phyloP scores from a whole-genome alignment of 2,797 vertebrate genomes.

The Eidolon dupreanum region DNA sequence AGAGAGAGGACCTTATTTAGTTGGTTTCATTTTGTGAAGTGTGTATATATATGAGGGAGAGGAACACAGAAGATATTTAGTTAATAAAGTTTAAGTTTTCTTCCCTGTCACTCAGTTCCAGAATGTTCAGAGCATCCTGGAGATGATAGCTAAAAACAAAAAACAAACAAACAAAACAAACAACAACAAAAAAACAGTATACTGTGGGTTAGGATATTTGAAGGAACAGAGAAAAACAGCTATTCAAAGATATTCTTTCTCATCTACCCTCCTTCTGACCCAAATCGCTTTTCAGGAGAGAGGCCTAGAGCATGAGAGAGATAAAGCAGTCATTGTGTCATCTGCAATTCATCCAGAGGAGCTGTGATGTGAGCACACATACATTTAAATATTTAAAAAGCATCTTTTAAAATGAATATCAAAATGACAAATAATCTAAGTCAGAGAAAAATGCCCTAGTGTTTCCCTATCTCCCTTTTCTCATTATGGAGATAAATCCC shows the following conservation, averaged over 20 bases:
- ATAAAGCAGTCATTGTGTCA: slow-evolving; percentile 72
- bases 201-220: background rate
- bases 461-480: slow-evolving; percentile 86
- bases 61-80: background rate
- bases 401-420: slow-evolving; percentile 87
- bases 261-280: slow-evolving; percentile 51
- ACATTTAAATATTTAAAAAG: slow-evolving; percentile 88
- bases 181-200: background rate
- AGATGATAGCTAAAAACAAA: background rate
- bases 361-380: slow-evolving; percentile 84
- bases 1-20: background rate
- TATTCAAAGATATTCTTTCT: slow-evolving; percentile 46
- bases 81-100: background rate
- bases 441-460: slow-evolving; percentile 83
- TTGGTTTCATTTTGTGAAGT: background rate
- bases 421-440: slow-evolving; percentile 86
- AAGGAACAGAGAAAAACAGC: background rate
- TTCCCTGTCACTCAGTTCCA: background rate
- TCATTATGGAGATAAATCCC: slow-evolving; percentile 88
- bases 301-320: slow-evolving; percentile 65
- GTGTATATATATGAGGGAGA: background rate
- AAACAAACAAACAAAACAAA: too few relatives aligned
- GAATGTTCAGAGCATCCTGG: background rate
- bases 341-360: slow-evolving; percentile 76
- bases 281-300: slow-evolving; percentile 58